These are phyloP conservation scores for Sebastes glaucus DNA, from an alignment of 2,797 vertebrate genomes.

Conservation along the genomic window DNA sequence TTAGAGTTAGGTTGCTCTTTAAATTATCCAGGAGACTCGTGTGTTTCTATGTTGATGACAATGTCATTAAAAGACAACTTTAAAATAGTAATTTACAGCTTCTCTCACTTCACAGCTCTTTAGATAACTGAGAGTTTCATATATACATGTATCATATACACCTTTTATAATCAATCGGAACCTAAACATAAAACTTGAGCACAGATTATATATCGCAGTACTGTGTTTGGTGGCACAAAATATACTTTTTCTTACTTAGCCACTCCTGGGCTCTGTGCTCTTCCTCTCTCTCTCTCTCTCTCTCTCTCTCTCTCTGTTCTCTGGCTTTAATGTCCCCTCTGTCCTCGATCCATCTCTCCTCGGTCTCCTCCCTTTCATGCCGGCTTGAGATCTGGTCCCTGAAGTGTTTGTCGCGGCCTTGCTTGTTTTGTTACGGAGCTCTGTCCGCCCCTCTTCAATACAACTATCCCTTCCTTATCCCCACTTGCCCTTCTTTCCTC, in stretches of 20 bases:
- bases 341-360: conserved; percentile 35
- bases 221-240: background rate
- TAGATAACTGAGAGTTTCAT: background rate
- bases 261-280: background rate
- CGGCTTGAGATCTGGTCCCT: conserved; percentile 23
- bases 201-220: background rate
- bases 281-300: background rate
- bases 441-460: conserved; percentile 37
- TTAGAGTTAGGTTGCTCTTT: background rate
- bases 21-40: background rate
- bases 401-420: conserved; percentile 37
- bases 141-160: background rate
- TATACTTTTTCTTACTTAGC: background rate
- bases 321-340: conserved; percentile 4
- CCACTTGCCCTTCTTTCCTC: background rate
- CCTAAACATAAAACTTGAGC: background rate
- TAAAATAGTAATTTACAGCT: no score
- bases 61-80: background rate
- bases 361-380: conserved; percentile 3
- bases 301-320: background rate
- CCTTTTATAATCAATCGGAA: background rate
- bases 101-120: no score
- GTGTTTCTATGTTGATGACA: background rate
- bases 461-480: conserved; percentile 3
- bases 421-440: conserved; percentile 30